Base-by-base conservation (phyloP, 1,140 invertebrate species). In the Drosophila lini region DNA sequence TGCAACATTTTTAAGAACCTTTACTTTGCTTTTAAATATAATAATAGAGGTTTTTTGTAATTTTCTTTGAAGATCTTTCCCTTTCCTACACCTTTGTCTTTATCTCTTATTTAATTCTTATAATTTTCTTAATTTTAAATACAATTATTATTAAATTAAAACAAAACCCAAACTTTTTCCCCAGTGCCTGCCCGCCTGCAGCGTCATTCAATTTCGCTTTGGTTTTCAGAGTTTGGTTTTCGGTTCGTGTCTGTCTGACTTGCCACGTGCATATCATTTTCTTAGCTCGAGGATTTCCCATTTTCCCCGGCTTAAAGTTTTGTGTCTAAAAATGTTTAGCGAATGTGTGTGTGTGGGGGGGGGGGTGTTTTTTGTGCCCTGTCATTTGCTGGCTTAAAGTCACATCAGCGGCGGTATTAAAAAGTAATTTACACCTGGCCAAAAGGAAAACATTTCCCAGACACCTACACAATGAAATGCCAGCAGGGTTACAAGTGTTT, bases 341-440 rank as follows among this genome's bases (percentile, higher is more conserved):
- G 25, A 16, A 5, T 15, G 38, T n/a, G 11, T 16, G 61, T 22
- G 16, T 19, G n/a, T n/a, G 10, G 10, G 3, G 10, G 10, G 11
- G 11, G n/a, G n/a, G n/a, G n/a, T n/a, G n/a, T 10, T 10, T 55
- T 77, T 59, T 59, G 11, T 31, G 61, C 52, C 41, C 41, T 70
- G 81, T 74, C 78, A 68, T 65, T 67, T 40, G 55, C 36, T 10
- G 67, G 75, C 50, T 75, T 59, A 76, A 74, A 68, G 80, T 63
- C 80, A 59, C 61, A 71, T 83, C 80, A 83, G 65, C 64, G 58
- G 38, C 71, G 68, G 68, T 80, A 89, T 88, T 88, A 80, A 88
- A 89, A 89, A 89, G 80, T 89, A 77, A 88, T 88, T 88, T 88
- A 83, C 84, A 88, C 80, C 83, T 88, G 83, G 80, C 65, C 48